phyloP scores from a whole-genome alignment of 2,888 invertebrate species.

The Hydraecia micacea region DNA sequence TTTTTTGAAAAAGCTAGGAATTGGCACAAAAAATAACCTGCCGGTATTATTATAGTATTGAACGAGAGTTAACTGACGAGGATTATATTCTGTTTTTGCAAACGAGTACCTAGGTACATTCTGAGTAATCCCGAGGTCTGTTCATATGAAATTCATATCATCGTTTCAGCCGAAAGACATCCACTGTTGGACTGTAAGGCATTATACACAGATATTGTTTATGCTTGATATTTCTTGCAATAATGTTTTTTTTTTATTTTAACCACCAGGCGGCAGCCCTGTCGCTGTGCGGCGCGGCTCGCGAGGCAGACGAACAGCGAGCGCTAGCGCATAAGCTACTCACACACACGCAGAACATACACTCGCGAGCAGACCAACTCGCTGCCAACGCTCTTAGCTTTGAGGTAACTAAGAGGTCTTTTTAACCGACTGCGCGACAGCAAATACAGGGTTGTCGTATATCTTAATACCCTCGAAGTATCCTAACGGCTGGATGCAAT shows the following conservation, averaged over 20 bases:
- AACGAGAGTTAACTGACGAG: not conserved
- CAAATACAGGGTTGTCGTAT: not conserved
- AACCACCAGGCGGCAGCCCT: constrained; percentile 91
- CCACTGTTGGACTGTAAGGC: too few relatives aligned
- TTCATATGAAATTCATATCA: not conserved
- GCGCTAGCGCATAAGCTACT: constrained; percentile 92
- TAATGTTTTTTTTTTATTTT: not conserved
- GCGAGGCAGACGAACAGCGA: constrained; percentile 95
- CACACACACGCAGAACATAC: constrained; percentile 87
- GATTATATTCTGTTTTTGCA: not conserved
- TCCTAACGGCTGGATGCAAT: not conserved
- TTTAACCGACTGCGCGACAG: too few relatives aligned
- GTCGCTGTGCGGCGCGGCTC: constrained; percentile 94
- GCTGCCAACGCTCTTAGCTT: constrained; percentile 93
- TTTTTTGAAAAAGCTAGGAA: not conserved
- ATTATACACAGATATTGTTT: not conserved
- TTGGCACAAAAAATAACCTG: not conserved
- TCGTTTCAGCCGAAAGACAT: not conserved
- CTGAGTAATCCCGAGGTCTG: too few relatives aligned
- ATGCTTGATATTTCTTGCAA: not conserved
- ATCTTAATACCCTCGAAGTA: too few relatives aligned
- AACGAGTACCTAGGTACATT: not conserved
- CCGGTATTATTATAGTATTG: not conserved
- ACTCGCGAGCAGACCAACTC: constrained; percentile 92
- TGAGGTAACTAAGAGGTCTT: constrained; percentile 83